phyloP scores from a whole-genome alignment of 2,797 vertebrate genomes.

The Huso huso region DNA sequence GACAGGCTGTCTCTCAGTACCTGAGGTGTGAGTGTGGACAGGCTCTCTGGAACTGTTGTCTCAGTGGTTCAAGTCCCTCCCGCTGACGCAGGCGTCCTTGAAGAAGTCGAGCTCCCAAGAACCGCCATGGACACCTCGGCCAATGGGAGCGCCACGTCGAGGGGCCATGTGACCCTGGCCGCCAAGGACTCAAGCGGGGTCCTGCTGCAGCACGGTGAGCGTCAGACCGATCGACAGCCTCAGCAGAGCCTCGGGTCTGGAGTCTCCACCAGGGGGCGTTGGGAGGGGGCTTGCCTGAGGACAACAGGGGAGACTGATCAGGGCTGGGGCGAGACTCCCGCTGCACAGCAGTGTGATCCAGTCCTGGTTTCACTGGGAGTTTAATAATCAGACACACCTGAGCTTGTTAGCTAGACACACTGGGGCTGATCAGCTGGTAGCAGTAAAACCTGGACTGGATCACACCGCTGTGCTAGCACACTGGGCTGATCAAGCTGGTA shows the following conservation, averaged over 20 bases:
- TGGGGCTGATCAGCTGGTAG: no score
- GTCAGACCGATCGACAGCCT: constrained; percentile 75
- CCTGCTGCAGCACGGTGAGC: constrained; percentile 68
- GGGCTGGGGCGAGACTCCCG: no score
- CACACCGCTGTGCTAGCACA: no score
- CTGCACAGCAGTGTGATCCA: no score
- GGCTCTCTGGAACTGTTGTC: constrained; percentile 66
- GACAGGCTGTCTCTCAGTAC: constrained; percentile 46
- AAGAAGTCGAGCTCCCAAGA: constrained; percentile 73
- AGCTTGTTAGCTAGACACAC: no score
- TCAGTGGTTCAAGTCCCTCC: constrained; percentile 73
- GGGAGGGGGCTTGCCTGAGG: constrained; percentile 56
- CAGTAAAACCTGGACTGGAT: no score
- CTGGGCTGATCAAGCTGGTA: no score
- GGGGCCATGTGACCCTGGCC: background rate
- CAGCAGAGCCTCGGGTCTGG: constrained; percentile 69
- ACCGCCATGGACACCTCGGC: constrained; percentile 60
- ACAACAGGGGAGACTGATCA: background rate
- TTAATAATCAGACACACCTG: no score
- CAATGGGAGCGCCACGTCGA: constrained; percentile 36
- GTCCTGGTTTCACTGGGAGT: no score
- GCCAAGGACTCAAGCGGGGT: constrained; percentile 27
- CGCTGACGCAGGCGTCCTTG: constrained; percentile 73
- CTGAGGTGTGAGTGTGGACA: constrained; percentile 76
- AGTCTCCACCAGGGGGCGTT: constrained; percentile 52